These are phyloP conservation scores for Danio choprae DNA, from an alignment of 2,797 vertebrate genomes.

Conservation along the genomic window DNA sequence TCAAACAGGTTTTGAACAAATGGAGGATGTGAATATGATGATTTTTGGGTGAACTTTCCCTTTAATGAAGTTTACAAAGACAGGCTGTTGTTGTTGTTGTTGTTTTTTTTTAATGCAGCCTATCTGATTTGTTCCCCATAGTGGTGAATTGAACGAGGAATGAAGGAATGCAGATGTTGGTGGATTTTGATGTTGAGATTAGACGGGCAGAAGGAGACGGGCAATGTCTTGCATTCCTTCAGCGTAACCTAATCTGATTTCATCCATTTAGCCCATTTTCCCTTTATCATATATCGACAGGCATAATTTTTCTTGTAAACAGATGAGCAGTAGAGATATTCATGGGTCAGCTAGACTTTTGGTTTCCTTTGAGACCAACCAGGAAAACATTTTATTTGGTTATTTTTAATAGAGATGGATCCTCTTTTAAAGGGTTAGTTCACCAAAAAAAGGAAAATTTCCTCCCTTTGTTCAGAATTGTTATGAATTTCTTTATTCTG, in stretches of 20 bases:
- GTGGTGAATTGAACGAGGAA: slow-evolving; percentile 30
- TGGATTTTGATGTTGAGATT: slow-evolving; percentile 22
- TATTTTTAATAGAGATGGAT: no score
- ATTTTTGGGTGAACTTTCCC: no score
- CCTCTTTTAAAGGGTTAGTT: not conserved
- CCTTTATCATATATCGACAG: not conserved
- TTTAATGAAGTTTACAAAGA: not conserved
- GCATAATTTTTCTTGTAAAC: not conserved
- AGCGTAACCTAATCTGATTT: slow-evolving; percentile 34
- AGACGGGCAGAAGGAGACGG: not conserved
- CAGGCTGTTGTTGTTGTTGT: slow-evolving; percentile 18
- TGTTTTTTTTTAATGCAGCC: slow-evolving; percentile 44
- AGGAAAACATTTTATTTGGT: no score
- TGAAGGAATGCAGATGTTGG: slow-evolving; percentile 44
- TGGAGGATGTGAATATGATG: no score
- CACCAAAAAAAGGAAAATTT: no score
- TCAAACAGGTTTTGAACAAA: no score
- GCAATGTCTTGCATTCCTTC: slow-evolving; percentile 39
- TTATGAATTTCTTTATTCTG: no score
- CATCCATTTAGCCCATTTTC: not conserved
- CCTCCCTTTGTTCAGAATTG: no score
- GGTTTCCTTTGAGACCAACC: not conserved
- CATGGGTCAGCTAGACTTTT: not conserved
- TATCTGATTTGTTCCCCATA: slow-evolving; percentile 34
- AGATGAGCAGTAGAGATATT: not conserved